Evolutionary conservation across 2,113 vertebrate species (phyloP), one percentile per base, ranked within the genome.

Genomic region (Mirza zaza): DNA sequence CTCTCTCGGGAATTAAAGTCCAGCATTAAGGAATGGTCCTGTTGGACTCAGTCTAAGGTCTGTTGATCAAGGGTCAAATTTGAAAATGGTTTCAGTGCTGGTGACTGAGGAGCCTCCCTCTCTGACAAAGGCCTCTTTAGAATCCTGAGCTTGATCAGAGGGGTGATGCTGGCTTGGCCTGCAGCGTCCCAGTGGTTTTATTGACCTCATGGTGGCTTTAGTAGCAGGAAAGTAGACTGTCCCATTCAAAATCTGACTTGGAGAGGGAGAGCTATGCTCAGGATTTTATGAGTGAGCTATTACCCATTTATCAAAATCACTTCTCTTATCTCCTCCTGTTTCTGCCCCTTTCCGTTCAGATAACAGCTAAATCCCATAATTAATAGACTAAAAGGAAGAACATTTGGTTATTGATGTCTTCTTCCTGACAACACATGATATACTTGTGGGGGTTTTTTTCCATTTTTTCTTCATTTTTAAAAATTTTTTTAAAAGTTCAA

Each of bases 201-300:
- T 2, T 18, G 68, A 48, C 4, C 50, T 75, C 55, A 12, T 0
- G 6, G 29, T 39, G 4, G 3, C 39, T 84, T 68, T 1, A 0
- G 36, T 7, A 75, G 52, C 11, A 50, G 45, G 70, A 29, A 63
- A 79, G 39, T 1, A 42, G 48, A 39, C 21, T 34, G 45, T 59
- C 55, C 8, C 17, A 0, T 25, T 92, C 52, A 42, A 63, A 71
- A 4, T 48, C 3, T 14, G 36, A 61, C 17, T 17, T n/a, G n/a
- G 29, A 75, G 34, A 55, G 55, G 15, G 52, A 17, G 5, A 80
- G 18, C 8, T 10, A 2, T 3, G 25, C 52, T 52, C 32, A 27
- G 32, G 71, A 63, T 65, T 84, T 67, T 39, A 2, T 34, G 77
- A 39, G 42, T 6, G 12, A 52, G 2, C 14, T 36, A 10, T 21